A percentile compares a stretch with the other conserved stretches of the same genome.
Evolutionary conservation across 1,140 invertebrate species (phyloP).

Genomic region (Mya arenaria): DNA sequence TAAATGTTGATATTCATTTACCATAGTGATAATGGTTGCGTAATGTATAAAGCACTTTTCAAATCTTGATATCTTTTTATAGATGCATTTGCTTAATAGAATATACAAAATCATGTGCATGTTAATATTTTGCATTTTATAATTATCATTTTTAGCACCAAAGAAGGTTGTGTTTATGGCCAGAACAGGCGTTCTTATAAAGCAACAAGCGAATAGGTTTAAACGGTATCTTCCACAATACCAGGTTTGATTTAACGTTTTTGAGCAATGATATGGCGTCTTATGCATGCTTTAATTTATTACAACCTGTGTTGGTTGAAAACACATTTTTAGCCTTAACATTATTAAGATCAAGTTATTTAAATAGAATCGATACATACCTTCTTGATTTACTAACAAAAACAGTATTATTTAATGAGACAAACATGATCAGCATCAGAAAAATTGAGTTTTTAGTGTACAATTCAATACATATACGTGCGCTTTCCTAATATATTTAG

Average conservation of each 20-base stretch:
- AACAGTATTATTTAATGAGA: background rate
- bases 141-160: background rate
- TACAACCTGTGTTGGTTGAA: too few species aligned
- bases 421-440: background rate
- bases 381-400: background rate
- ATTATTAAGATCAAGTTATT: conserved; percentile 2
- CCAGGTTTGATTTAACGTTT: too few species aligned
- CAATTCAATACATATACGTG: background rate
- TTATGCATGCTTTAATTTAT: too few species aligned
- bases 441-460: background rate
- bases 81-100: background rate
- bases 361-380: background rate
- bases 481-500: background rate
- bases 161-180: conserved; percentile 74
- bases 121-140: background rate
- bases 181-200: conserved; percentile 73
- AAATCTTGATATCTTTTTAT: background rate
- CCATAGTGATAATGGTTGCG: background rate
- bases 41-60: background rate
- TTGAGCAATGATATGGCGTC: too few species aligned
- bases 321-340: conserved; percentile 57
- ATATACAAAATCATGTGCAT: background rate
- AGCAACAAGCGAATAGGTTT: too few species aligned
- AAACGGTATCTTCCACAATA: too few species aligned
- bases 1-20: background rate